These are phyloP conservation scores for Heliopora coerulea DNA, from an alignment of 92 coral and sea anemone genomes.

Conservation along the genomic window DNA sequence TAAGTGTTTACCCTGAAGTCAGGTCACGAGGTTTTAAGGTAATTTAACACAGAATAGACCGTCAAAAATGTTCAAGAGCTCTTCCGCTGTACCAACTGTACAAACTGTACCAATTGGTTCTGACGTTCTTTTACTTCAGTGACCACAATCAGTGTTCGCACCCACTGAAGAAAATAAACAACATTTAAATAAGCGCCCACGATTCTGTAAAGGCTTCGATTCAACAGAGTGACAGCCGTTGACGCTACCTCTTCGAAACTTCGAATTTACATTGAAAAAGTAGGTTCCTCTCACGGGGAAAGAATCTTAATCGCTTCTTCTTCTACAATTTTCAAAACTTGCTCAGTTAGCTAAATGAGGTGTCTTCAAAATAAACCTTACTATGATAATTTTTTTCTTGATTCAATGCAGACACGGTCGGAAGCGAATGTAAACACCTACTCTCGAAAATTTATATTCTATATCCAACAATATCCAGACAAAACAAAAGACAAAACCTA, in stretches of 20 bases:
- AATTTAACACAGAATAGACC: constrained; percentile 34
- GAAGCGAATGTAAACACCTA: constrained; percentile 31
- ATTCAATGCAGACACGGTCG: constrained; percentile 14
- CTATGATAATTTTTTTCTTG: background rate
- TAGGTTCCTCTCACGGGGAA: background rate
- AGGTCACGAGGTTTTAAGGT: constrained; percentile 37
- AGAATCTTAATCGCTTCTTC: background rate
- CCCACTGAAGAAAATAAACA: background rate
- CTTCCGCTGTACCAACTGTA: background rate
- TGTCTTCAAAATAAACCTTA: background rate
- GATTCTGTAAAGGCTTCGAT: background rate
- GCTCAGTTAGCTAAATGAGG: background rate
- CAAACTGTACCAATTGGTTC: background rate
- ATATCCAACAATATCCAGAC: background rate
- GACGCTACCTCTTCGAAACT: background rate
- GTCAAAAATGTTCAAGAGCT: constrained; percentile 10
- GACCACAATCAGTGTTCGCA: background rate
- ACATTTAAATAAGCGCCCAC: constrained; percentile 1
- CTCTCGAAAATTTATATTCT: constrained; percentile 4
- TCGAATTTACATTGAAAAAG: background rate
- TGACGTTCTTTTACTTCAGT: background rate
- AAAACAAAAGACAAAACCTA: background rate
- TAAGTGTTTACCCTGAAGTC: constrained; percentile 17
- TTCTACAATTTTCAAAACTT: background rate
- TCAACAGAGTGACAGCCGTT: background rate